phyloP scores from a whole-genome alignment of 2,888 invertebrate species.

The Drosophila cognata region DNA sequence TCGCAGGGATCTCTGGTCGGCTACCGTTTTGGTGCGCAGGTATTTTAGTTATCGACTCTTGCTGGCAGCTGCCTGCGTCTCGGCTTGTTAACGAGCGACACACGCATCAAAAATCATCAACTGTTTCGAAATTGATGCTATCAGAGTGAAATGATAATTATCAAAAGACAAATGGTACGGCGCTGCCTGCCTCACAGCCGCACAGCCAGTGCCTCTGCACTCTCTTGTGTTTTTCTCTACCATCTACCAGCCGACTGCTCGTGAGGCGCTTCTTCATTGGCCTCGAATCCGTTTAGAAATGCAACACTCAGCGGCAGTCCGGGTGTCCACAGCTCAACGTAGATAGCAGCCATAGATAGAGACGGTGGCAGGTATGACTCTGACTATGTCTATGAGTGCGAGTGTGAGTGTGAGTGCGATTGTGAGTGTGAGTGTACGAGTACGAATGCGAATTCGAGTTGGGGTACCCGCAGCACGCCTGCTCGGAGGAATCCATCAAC shows the following conservation, averaged over 20 bases:
- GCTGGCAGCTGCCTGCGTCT: constrained; percentile 46
- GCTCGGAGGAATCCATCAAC: constrained; percentile 76
- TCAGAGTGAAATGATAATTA: constrained; percentile 76
- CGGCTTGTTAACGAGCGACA: constrained; percentile 76
- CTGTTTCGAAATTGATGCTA: constrained; percentile 76
- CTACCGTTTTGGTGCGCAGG: constrained; percentile 66
- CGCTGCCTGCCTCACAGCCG: constrained; percentile 31
- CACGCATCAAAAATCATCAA: constrained; percentile 78
- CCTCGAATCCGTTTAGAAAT: constrained; percentile 62
- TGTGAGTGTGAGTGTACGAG: not conserved
- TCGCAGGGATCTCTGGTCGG: constrained; percentile 29
- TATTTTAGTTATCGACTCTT: constrained; percentile 70
- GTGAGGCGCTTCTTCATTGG: constrained; percentile 36
- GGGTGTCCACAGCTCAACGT: constrained; percentile 27
- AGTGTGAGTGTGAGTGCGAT: not conserved
- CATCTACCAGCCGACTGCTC: constrained; percentile 6
- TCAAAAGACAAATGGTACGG: constrained; percentile 75
- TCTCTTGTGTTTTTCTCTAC: constrained; percentile 13
- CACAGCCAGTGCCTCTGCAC: not conserved
- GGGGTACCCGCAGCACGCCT: constrained; percentile 50
- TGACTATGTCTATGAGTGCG: not conserved
- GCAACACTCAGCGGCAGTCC: constrained; percentile 70
- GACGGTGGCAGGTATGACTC: constrained; percentile 46
- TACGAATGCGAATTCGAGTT: constrained; percentile 13
- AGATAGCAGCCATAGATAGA: constrained; percentile 54